Base-by-base conservation (phyloP, 2,797 vertebrate species). In the Gallinago stenura region DNA sequence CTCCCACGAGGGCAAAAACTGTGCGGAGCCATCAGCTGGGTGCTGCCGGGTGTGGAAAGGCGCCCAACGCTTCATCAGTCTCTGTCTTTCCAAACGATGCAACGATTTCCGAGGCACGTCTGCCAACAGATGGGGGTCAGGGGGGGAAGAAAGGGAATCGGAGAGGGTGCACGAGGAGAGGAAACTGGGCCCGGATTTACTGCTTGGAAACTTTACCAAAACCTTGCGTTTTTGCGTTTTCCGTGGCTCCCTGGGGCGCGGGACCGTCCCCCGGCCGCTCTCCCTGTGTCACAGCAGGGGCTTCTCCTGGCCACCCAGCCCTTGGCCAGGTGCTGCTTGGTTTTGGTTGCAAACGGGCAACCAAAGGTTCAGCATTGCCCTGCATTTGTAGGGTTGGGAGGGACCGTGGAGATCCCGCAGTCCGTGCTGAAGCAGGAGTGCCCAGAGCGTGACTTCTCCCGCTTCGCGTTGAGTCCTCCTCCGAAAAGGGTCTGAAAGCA, bases 191-290 rank as follows among this genome's bases (percentile, higher is more conserved):
- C 28, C 17, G 14, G 35, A 8, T 60, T 15, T 41, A 11, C 48
- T 19, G 14, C 33, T 25, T 20, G 26, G 51, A 37, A 1, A 14
- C 43, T 46, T 41, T 3, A 8, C 25, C 35, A 12, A 15, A 13
- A 5, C 3, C 39, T 14, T 37, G 43, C 3, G 0, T 3, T 13
- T 21, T 31, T 46, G 51, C 4, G 6, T 64, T 65, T 81, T 24
- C 12, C 0, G 0, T 14, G 41, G 28, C 51, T 7, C 6, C 9
- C n/a, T 2, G 1, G 19, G 33, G 12, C 17, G 28, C 25, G 3
- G 77, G 43, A 4, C 37, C 9, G 15, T 39, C n/a, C 31, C 30
- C 21, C 6, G 12, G n/a, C 26, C 2, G 7, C 10, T 24, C 51
- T 16, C n/a, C 7, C 16, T 3, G 18, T 18, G 12, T 12, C 10